Base-by-base conservation (phyloP, 2,888 invertebrate species). In the Pseudococcus jackbeardsleyi region DNA sequence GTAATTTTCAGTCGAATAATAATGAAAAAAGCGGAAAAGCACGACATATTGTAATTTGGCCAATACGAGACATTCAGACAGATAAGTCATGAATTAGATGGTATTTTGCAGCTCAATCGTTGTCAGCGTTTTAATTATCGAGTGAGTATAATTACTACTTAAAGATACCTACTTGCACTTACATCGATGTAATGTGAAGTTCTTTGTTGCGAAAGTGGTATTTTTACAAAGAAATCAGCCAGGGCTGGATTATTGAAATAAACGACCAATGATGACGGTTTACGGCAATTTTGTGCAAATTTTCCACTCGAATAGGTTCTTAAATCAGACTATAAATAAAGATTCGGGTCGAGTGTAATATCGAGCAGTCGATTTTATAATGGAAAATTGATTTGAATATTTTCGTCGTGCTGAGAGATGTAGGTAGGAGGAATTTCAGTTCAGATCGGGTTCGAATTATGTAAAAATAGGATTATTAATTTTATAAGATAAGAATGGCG, bases 11-110 rank as follows among this genome's bases (percentile, higher is more conserved):
- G 86, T 64, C 42, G 64, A 42, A 86, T 64, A 33, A 26, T 46
- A 77, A 77, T 59, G 86, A 86, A 86, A 77, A 86, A 86, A 72
- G 48, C 59, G 77, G 50, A 85, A 86, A 86, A 86, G 86, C 86
- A 86, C 86, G 86, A 64, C 64, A 86, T 64, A n/a, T 64, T 33
- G 86, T 86, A 59, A 86, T 86, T 86, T 42, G 64, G 39, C 64
- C 64, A 86, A 86, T 64, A 33, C 42, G 54, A 54, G 19, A 26
- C 19, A 26, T 64, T 59, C 26, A 33, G 26, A 1, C 54, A 68
- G 64, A 64, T 86, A 59, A 86, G 86, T 64, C 86, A 68, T 86
- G 86, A 86, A 86, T 86, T 86, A 59, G n/a, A 19, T 39, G 26
- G 33, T 54, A n/a, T 33, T 85, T 85, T 59, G 59, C 22, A 33